Evolutionary conservation across 2,113 vertebrate species (phyloP), one percentile per base, ranked within the genome.

Genomic region (Oncorhynchus mykiss): DNA sequence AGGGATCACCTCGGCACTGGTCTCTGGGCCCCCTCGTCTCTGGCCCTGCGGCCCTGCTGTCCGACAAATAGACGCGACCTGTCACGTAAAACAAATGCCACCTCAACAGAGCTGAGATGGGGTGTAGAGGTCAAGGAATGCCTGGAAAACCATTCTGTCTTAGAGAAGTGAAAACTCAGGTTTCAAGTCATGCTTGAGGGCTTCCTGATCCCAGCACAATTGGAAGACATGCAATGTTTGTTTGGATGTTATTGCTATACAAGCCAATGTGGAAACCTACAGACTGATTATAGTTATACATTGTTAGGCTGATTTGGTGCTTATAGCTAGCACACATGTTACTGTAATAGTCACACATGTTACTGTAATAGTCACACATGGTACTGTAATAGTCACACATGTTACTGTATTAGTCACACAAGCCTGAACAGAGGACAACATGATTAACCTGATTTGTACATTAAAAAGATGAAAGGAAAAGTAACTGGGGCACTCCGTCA

Each of bases 31-130:
- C 14, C 31, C 59, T 13, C 18, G 3, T 39, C n/a, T 20, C 57
- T 64, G 13, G 39, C 39, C n/a, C 39, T 67, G 62, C 25, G 12
- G 31, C 62, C 27, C 62, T 65, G 62, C 25, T 29, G 31, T 34
- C 27, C 39, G 49, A 18, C 20, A 25, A 60, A 60, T 49, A 74
- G 48, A 74, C 31, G 60, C 65, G 62, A 49, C 73, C 34, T 74
- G 73, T 74, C 62, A 74, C 62, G 62, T 74, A 39, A 69, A 70
- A 76, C 66, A 76, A 76, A 60, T 70, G 67, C 65, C 66, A 68
- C 67, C 67, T 24, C 20, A 34, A 8, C 74, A 60, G 24, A 73
- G 48, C 62, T 25, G n/a, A 51, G 24, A 66, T 48, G 39, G 73
- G 73, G 62, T 73, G 60, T 9, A 67, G 39, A 74, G 73, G 73